A percentile compares a stretch with the other conserved stretches of the same genome.
phyloP scores from a whole-genome alignment of 2,113 vertebrate species.

The Sporophila hypoxantha region DNA sequence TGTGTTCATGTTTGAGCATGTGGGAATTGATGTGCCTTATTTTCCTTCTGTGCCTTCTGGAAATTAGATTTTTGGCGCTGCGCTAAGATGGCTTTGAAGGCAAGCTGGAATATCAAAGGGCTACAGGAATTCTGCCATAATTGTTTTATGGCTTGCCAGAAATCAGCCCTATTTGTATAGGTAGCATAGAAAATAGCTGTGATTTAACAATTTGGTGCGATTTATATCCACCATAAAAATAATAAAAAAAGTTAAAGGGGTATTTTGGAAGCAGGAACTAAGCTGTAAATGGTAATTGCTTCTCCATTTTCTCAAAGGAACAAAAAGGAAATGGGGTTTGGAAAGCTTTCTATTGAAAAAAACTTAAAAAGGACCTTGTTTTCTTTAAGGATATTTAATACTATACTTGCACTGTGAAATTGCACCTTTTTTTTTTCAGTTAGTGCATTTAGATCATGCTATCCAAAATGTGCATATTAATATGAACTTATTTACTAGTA shows the following conservation, averaged over 20 bases:
- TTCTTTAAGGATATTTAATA: constrained; percentile 62
- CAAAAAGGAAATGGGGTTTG: constrained; percentile 68
- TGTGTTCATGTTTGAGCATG: constrained; percentile 25
- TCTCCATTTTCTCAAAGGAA: constrained; percentile 75
- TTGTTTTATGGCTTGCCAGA: constrained; percentile 87
- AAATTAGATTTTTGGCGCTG: constrained; percentile 51
- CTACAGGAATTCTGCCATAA: constrained; percentile 77
- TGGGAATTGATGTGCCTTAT: constrained; percentile 39
- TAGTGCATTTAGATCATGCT: not conserved
- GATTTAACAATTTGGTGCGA: constrained; percentile 81
- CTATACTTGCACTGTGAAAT: constrained; percentile 14
- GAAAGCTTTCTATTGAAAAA: constrained; percentile 81
- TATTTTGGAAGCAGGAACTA: constrained; percentile 87
- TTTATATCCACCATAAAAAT: constrained; percentile 81
- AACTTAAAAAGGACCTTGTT: constrained; percentile 71
- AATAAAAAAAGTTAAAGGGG: constrained; percentile 69
- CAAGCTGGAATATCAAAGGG: constrained; percentile 77
- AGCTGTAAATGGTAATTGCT: constrained; percentile 86
- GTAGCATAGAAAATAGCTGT: constrained; percentile 78
- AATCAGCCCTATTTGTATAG: constrained; percentile 84
- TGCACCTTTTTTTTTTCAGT: not conserved
- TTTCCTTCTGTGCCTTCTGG: constrained; percentile 43
- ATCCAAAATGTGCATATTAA: not conserved
- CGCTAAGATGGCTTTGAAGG: constrained; percentile 67
- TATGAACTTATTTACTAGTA: not conserved